Evolutionary conservation across 2,888 invertebrate genomes (phyloP), one percentile per base, ranked within the genome.

Genomic region (Tenthredo notha): DNA sequence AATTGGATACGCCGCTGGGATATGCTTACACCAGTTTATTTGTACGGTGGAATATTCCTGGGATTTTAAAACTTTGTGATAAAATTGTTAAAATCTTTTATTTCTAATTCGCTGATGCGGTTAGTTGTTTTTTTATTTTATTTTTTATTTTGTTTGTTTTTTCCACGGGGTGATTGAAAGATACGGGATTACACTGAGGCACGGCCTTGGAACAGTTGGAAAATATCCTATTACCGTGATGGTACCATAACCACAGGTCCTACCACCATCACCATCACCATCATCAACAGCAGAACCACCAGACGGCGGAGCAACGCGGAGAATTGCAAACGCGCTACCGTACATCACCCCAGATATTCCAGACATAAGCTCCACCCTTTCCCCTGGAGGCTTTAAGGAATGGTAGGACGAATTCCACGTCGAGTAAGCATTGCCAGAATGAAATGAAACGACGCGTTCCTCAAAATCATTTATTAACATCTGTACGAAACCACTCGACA

Each of bases 341-440:
- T 83, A 67, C 83, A 83, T 83, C 83, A 83, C 43, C 83, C 67
- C 65, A 83, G 83, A 83, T 83, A 83, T 83, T 83, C 50, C 67
- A 83, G 83, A 83, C 83, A 83, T 83, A 70, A 83, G 70, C 65
- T 83, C 72, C 67, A 67, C 67, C 70, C 67, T 47, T 47, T 67
- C 43, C 50, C 65, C 70, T 7, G 33, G 43, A 43, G 83, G 83
- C 25, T 67, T 50, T 47, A 83, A 50, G 67, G 83, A 70, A 83
- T 83, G 15, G 83, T n/a, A 70, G 43, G 50, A 70, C 83, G 67
- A 83, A 83, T 83, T 83, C 67, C 83, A 47, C 29, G 21, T 40
- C 58, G 58, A 77, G 77, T 50, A 29, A 40, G 61, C 58, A 40
- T 80, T 61, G 58, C 58, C 29, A 50, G 77, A 25, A 25, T 29